Evolutionary conservation across 1,140 invertebrate species (phyloP).

Genomic region (Dufourea novaeangliae): DNA sequence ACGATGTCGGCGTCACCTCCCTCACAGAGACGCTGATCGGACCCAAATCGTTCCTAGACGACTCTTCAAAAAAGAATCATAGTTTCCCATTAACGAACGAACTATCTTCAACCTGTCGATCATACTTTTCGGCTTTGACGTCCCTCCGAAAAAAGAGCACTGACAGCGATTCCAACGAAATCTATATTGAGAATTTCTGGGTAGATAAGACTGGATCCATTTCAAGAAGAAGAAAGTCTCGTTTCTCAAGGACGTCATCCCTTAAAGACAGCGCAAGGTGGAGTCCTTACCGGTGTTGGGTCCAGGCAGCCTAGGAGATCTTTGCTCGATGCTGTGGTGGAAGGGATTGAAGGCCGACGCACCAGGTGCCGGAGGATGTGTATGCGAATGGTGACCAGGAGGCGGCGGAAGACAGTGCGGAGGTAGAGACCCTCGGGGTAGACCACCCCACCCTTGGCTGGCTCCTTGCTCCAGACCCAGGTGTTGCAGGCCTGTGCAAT

Average conservation of each 20-base stretch:
- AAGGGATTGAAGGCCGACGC: conserved; percentile 80
- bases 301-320: conserved; percentile 75
- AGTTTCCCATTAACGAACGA: neutral
- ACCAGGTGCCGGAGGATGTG: conserved; percentile 74
- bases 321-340: conserved; percentile 78
- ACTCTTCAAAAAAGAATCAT: conserved; percentile 67
- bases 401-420: conserved; percentile 79
- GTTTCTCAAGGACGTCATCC: neutral
- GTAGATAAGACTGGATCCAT: too few relatives aligned
- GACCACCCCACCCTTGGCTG: conserved; percentile 77
- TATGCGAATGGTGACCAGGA: conserved; percentile 77
- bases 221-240: neutral
- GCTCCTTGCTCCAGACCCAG: conserved; percentile 77
- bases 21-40: conserved; percentile 78
- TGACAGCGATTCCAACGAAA: neutral
- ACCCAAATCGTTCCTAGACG: conserved; percentile 75
- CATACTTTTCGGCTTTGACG: neutral
- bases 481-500: conserved; percentile 77
- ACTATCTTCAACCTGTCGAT: conserved; percentile 1
- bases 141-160: neutral
- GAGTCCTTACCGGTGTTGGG: conserved; percentile 70
- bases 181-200: too few relatives aligned
- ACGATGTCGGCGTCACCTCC: conserved; percentile 73
- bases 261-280: neutral
- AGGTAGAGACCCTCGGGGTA: conserved; percentile 76